Evolutionary conservation across 2,888 invertebrate species (phyloP).

Genomic region (Acrocera orbiculus): DNA sequence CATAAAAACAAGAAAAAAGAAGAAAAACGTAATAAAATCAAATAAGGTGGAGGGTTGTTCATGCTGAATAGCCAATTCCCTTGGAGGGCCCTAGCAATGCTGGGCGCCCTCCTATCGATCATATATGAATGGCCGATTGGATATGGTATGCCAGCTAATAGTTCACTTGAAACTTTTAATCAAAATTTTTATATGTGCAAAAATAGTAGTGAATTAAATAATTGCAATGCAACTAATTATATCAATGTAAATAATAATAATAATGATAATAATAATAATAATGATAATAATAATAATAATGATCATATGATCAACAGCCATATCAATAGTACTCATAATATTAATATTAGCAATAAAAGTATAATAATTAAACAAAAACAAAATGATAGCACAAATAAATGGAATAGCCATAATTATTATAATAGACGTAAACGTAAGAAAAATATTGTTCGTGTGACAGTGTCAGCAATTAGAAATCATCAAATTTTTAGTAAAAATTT

Average conservation of each 20-base stretch:
- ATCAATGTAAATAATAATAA: constrained; percentile 7
- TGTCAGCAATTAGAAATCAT: constrained; percentile 1
- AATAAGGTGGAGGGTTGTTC: constrained; percentile 19
- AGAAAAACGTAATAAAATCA: no score
- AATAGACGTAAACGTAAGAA: constrained; percentile 2
- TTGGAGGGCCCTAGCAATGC: constrained; percentile 33
- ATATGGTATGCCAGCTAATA: constrained; percentile 24
- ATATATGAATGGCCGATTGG: constrained; percentile 27
- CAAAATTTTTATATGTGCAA: background rate
- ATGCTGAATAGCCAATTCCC: constrained; percentile 29
- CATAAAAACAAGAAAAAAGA: no score
- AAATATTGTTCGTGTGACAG: constrained; percentile 4
- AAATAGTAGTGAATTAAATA: constrained; percentile 4
- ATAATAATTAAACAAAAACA: constrained; percentile 4
- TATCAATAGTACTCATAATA: constrained; percentile 5
- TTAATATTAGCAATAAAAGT: constrained; percentile 4
- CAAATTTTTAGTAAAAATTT: constrained; percentile 1
- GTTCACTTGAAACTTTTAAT: constrained; percentile 1
- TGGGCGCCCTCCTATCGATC: constrained; percentile 31
- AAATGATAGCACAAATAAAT: constrained; percentile 5
- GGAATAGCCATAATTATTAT: constrained; percentile 4
- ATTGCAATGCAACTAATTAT: background rate
- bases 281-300: constrained; percentile 4
- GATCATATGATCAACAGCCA: no score
- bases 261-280: constrained; percentile 9